phyloP scores from a whole-genome alignment of 2,113 vertebrate species.

The Salvelinus alpinus region DNA sequence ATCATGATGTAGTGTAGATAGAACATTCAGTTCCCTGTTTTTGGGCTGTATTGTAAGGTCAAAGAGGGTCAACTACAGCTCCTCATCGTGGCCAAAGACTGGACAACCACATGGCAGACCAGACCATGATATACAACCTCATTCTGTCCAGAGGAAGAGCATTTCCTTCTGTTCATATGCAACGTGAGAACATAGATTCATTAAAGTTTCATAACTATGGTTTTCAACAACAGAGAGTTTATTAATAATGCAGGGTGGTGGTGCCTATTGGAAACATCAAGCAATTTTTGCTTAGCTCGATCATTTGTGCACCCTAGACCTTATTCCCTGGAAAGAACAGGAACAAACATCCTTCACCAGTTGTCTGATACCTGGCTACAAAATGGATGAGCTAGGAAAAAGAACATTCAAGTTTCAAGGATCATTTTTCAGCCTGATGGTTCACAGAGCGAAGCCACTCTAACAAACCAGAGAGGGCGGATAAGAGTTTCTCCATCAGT shows the following conservation, averaged over 20 bases:
- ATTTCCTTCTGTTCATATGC: conserved; percentile 32
- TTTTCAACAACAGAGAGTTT: conserved; percentile 40
- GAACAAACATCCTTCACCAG: neutral
- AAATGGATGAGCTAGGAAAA: neutral
- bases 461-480: conserved; percentile 41
- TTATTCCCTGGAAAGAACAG: conserved; percentile 6
- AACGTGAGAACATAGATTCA: conserved; percentile 46
- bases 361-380: neutral
- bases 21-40: neutral
- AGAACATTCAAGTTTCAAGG: neutral
- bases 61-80: neutral
- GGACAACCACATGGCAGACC: neutral
- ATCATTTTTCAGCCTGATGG: neutral
- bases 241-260: conserved; percentile 41
- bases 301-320: conserved; percentile 5
- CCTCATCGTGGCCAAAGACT: conserved; percentile 3
- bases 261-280: conserved; percentile 1
- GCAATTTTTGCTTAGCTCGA: neutral
- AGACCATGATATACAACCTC: conserved; percentile 18
- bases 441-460: conserved; percentile 3
- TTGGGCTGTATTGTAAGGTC: neutral
- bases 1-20: neutral
- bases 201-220: conserved; percentile 54
- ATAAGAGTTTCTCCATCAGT: conserved; percentile 27
- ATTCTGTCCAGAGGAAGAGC: conserved; percentile 32